These are phyloP conservation scores for Noctua comes DNA, from an alignment of 2,888 invertebrate species.

Conservation along the genomic window DNA sequence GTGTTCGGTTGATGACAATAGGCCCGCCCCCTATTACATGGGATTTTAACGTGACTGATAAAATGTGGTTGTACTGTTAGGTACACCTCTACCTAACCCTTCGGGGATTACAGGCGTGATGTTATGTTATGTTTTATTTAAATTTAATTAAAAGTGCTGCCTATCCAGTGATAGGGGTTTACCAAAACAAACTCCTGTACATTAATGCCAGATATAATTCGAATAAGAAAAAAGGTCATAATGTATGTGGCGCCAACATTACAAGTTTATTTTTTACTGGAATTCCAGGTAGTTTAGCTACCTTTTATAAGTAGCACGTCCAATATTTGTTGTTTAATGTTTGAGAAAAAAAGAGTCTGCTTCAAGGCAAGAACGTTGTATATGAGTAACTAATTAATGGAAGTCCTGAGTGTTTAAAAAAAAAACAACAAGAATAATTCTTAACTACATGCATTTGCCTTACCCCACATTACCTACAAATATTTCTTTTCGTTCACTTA, in stretches of 20 bases:
- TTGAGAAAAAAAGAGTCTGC: neutral
- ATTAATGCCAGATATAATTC: slow-evolving; percentile 3
- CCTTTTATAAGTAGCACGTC: neutral
- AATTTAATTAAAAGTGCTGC: neutral
- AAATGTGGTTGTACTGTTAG: too few relatives aligned
- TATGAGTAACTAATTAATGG: neutral
- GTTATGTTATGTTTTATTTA: neutral
- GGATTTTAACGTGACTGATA: too few relatives aligned
- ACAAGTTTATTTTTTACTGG: slow-evolving; percentile 18
- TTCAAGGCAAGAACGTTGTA: neutral
- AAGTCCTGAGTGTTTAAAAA: neutral
- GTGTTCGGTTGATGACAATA: too few relatives aligned
- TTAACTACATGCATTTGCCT: neutral
- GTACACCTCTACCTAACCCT: too few relatives aligned
- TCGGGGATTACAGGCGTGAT: neutral
- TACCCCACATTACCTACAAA: neutral
- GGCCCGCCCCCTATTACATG: too few relatives aligned
- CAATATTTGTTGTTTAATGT: neutral
- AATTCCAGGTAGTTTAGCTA: slow-evolving; percentile 3
- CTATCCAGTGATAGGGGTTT: neutral
- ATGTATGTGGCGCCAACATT: slow-evolving; percentile 31
- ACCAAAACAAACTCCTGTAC: neutral
- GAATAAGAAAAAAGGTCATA: slow-evolving; percentile 21
- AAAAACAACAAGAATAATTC: neutral
- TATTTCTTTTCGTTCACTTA: neutral